Conservation (phyloP, 2,888 invertebrate species). For the Busseola fusca region DNA sequence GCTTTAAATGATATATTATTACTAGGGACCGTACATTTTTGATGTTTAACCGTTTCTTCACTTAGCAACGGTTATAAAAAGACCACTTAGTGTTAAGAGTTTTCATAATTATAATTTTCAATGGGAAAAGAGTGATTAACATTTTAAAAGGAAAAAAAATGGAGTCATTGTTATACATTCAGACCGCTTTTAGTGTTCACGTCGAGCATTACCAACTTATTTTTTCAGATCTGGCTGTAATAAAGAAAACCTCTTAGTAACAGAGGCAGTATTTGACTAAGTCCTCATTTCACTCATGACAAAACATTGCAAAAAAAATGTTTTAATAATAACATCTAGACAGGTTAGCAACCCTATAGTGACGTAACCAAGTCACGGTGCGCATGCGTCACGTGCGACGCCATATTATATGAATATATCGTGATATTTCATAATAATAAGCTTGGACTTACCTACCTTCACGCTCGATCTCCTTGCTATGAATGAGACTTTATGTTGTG, state of each 20-base stretch:
- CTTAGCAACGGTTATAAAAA: neutral
- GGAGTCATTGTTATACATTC: neutral
- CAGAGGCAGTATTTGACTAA: neutral
- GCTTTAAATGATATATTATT: no score
- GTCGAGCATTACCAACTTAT: no score
- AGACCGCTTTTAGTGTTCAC: neutral
- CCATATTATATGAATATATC: constrained; percentile 56
- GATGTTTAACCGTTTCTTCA: neutral
- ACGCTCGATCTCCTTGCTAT: constrained; percentile 12
- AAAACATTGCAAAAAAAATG: neutral
- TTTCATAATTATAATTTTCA: neutral
- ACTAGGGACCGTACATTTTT: neutral
- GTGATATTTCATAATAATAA: constrained; percentile 61
- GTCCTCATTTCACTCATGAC: neutral
- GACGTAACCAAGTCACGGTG: constrained; percentile 64
- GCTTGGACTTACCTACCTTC: constrained; percentile 34
- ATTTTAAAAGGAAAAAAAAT: neutral
- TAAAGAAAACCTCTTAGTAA: neutral
- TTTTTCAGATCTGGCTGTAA: no score
- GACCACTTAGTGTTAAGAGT: neutral
- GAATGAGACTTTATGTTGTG: constrained; percentile 22
- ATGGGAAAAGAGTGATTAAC: neutral
- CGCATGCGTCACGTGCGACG: constrained; percentile 60
- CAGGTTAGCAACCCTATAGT: constrained; percentile 49
- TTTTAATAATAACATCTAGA: neutral